Evolutionary conservation across 2,888 invertebrate species (phyloP).

Genomic region (Drosophila meridiana): DNA sequence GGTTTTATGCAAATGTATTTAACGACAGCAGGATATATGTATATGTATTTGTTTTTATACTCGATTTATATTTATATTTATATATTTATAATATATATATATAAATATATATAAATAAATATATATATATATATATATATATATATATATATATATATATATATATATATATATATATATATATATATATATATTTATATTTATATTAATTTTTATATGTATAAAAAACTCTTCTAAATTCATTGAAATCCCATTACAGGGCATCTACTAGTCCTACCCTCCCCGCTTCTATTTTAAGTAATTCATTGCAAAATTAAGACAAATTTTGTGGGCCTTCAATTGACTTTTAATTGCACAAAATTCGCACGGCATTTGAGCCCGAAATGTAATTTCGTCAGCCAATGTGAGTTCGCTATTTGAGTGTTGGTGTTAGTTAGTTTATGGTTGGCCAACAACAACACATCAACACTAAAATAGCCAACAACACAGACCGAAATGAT

Average conservation of each 20-base stretch:
- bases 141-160: not conserved
- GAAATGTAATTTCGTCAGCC: conserved; percentile 35
- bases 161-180: not conserved
- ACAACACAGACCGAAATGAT: conserved; percentile 25
- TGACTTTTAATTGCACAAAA: conserved; percentile 70
- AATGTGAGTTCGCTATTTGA: conserved; percentile 52
- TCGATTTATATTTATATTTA: not conserved
- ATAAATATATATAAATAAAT: not conserved
- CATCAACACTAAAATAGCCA: conserved; percentile 56
- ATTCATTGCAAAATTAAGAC: conserved; percentile 35
- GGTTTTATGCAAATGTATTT: conserved; percentile 5
- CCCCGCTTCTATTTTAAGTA: conserved; percentile 2
- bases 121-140: not conserved
- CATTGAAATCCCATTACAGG: not conserved
- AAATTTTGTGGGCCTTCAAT: conserved; percentile 54
- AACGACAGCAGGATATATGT: not conserved
- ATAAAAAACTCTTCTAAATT: not conserved
- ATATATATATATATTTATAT: not conserved
- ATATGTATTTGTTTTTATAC: not conserved
- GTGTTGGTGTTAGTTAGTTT: conserved; percentile 48
- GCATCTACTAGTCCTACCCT: not conserved
- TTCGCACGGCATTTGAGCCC: conserved; percentile 35
- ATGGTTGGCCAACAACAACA: conserved; percentile 54
- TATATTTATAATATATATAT: not conserved
- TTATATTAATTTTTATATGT: too few relatives aligned